Evolutionary conservation across 1,140 invertebrate genomes (phyloP).

Genomic region (Drosophila obscura): DNA sequence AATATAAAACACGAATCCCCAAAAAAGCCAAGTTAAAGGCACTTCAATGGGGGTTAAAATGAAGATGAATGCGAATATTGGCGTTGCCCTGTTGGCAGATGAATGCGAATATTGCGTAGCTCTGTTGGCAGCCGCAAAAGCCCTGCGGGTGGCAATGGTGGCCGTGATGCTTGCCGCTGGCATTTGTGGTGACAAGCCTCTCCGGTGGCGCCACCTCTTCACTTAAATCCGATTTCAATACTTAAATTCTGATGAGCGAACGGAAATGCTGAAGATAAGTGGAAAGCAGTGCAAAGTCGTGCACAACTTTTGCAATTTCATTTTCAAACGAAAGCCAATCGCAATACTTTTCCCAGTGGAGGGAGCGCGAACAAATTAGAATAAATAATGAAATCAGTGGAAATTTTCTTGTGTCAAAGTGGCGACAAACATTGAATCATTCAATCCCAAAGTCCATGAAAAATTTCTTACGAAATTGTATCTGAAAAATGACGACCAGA

Average conservation of each 20-base stretch:
- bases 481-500: conserved; percentile 11
- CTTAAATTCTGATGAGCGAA: conserved; percentile 33
- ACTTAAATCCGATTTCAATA: conserved; percentile 48
- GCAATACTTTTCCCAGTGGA: conserved; percentile 23
- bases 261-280: conserved; percentile 5
- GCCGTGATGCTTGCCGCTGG: conserved; percentile 40
- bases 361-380: conserved; percentile 13
- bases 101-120: conserved; percentile 70
- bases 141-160: conserved; percentile 34
- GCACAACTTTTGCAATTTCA: conserved; percentile 29
- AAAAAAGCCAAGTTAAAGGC: conserved; percentile 39
- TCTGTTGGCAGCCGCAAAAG: conserved; percentile 27
- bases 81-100: conserved; percentile 60
- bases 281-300: conserved; percentile 15
- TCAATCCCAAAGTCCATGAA: background rate
- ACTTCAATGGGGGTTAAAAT: conserved; percentile 65
- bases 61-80: conserved; percentile 75
- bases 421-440: conserved; percentile 9
- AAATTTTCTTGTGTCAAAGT: background rate
- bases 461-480: conserved; percentile 5
- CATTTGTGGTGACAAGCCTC: conserved; percentile 45
- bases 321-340: conserved; percentile 12
- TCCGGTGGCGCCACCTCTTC: conserved; percentile 24
- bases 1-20: conserved; percentile 13
- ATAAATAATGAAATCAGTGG: conserved; percentile 17